These are phyloP conservation scores for Gambusia affinis DNA, from an alignment of 2,113 vertebrate genomes.

Conservation along the genomic window DNA sequence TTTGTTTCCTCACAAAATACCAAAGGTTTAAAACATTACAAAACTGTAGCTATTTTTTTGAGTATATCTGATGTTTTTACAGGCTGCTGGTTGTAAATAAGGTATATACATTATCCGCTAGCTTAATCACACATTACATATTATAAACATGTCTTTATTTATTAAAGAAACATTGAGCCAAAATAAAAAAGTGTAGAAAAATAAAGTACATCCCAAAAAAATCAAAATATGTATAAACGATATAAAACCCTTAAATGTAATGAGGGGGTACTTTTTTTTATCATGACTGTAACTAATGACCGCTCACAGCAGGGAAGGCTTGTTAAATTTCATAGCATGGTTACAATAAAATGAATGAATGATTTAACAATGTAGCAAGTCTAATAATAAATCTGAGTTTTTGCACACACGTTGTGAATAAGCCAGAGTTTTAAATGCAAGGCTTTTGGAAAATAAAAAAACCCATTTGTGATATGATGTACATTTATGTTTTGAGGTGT, in stretches of 20 bases:
- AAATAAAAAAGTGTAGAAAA: neutral
- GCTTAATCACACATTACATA: no score
- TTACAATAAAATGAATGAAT: constrained; percentile 2
- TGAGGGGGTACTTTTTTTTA: neutral
- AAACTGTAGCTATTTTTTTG: neutral
- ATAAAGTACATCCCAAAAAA: neutral
- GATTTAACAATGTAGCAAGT: constrained; percentile 1
- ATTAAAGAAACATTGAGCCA: neutral
- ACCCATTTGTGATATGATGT: neutral
- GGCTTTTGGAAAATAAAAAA: neutral
- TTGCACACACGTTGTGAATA: neutral
- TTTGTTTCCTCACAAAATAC: neutral
- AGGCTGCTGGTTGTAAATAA: neutral
- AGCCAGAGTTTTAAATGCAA: neutral
- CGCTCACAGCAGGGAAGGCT: neutral
- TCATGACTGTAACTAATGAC: neutral
- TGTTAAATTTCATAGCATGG: neutral
- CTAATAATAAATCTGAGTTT: neutral
- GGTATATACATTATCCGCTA: neutral
- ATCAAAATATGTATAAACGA: neutral
- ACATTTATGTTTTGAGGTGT: neutral
- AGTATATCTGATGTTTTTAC: neutral
- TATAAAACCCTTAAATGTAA: neutral
- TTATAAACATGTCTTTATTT: no score
- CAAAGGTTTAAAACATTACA: neutral